Evolutionary conservation across 1,140 invertebrate genomes (phyloP), one percentile per base, ranked within the genome.

Genomic region (Planococcus citri): DNA sequence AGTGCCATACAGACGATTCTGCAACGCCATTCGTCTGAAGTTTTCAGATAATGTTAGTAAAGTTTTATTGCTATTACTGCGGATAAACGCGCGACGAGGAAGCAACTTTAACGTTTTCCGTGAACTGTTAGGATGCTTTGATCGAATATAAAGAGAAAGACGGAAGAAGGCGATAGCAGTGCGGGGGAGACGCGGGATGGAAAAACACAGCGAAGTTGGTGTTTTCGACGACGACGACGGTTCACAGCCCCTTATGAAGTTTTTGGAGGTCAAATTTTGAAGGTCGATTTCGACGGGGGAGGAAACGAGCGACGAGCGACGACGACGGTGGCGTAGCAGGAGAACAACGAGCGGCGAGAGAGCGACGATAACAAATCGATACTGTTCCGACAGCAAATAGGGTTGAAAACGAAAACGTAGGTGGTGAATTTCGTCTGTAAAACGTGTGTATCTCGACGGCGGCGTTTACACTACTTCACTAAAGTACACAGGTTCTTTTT

Each of bases 181-280:
- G 21, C 57, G 6, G n/a, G 57, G 10, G 51, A 22, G 51, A 58
- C 21, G 51, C 6, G 51, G 51, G 17, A 58, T 58, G 17, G 60
- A 27, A 64, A 25, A 27, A 64, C 17, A 60, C 22, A 27, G 22
- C 60, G 14, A 64, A 24, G 60, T 64, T 27, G 60, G 21, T 27
- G 60, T 64, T 64, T 27, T n/a, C n/a, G n/a, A n/a, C n/a, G n/a
- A n/a, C n/a, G n/a, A n/a, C 60, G 60, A 14, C 60, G 60, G 60
- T 64, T 64, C 60, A 64, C 60, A 64, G 60, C 60, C 60, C 60
- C 25, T 64, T 6, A 25, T 27, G 60, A 64, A 64, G 60, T 64
- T 64, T 64, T 64, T 64, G 60, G 60, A 64, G 60, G 60, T 64
- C 60, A 64, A 64, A 64, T 64, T 64, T 64, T 64, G 60, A 64